phyloP scores from a whole-genome alignment of 2,113 vertebrate species.

The Anoplopoma fimbria region DNA sequence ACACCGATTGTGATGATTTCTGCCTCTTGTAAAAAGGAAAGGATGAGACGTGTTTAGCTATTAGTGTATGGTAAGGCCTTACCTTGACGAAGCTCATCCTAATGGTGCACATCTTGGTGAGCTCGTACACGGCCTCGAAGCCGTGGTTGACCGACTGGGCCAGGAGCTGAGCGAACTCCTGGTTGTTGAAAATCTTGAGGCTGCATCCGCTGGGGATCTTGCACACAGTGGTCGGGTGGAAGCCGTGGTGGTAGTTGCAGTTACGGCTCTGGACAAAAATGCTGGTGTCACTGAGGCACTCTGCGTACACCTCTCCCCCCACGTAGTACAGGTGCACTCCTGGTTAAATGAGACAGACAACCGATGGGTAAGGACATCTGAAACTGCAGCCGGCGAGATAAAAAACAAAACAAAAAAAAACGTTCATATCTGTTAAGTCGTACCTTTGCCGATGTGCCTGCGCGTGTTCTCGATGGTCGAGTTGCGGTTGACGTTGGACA shows the following conservation, averaged over 20 bases:
- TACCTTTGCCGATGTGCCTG: conserved; percentile 97
- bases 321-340: conserved; percentile 98
- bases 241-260: conserved; percentile 97
- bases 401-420: not conserved
- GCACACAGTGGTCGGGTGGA: conserved; percentile 97
- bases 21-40: not conserved
- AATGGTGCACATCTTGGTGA: conserved; percentile 99
- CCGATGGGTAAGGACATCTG: not conserved
- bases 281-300: conserved; percentile 98
- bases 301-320: conserved; percentile 96
- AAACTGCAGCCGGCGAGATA: not conserved
- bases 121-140: conserved; percentile 97
- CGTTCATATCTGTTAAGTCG: no score
- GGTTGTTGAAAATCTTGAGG: conserved; percentile 98
- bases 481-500: conserved; percentile 97
- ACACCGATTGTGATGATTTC: not conserved
- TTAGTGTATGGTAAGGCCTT: conserved; percentile 17
- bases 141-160: conserved; percentile 98
- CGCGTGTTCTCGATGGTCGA: conserved; percentile 97
- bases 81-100: conserved; percentile 99
- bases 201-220: conserved; percentile 98
- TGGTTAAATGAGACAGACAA: conserved; percentile 65
- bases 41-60: not conserved
- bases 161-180: conserved; percentile 96
- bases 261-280: conserved; percentile 98